These are phyloP conservation scores for Coreius guichenoti DNA, from an alignment of 2,797 vertebrate species.

Conservation along the genomic window DNA sequence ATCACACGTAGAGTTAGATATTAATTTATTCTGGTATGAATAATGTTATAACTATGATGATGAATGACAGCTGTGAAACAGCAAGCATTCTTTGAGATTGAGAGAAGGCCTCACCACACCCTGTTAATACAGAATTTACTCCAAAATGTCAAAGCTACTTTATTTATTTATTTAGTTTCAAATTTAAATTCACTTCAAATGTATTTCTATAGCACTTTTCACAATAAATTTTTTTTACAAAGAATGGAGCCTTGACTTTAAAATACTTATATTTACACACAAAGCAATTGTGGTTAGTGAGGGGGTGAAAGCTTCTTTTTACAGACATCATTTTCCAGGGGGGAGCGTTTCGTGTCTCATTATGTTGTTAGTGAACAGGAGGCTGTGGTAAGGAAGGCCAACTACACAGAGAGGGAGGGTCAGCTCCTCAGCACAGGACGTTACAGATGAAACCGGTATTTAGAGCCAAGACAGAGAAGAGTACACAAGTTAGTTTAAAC, in stretches of 20 bases:
- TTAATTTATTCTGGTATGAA: not conserved
- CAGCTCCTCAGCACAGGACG: not conserved
- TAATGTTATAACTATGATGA: not conserved
- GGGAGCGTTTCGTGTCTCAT: conserved; percentile 18
- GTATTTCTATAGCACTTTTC: not conserved
- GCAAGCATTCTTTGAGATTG: not conserved
- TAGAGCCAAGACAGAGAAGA: conserved; percentile 22
- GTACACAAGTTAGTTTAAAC: conserved; percentile 4
- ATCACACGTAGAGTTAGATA: not conserved
- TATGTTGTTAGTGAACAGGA: conserved; percentile 39
- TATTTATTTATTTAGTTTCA: not conserved
- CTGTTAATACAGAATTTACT: not conserved
- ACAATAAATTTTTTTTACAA: not conserved
- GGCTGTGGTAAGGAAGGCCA: conserved; percentile 26
- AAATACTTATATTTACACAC: conserved; percentile 48
- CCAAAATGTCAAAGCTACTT: not conserved
- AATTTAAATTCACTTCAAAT: not conserved
- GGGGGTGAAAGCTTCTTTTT: conserved; percentile 47
- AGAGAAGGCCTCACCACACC: not conserved
- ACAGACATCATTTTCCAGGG: conserved; percentile 36
- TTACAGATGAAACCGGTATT: not conserved
- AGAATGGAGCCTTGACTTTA: not conserved
- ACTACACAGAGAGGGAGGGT: conserved; percentile 17
- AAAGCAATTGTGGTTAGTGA: conserved; percentile 45
- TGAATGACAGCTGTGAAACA: not conserved